Conservation (phyloP, 2,888 invertebrate genomes). For the Orthosia incerta region DNA sequence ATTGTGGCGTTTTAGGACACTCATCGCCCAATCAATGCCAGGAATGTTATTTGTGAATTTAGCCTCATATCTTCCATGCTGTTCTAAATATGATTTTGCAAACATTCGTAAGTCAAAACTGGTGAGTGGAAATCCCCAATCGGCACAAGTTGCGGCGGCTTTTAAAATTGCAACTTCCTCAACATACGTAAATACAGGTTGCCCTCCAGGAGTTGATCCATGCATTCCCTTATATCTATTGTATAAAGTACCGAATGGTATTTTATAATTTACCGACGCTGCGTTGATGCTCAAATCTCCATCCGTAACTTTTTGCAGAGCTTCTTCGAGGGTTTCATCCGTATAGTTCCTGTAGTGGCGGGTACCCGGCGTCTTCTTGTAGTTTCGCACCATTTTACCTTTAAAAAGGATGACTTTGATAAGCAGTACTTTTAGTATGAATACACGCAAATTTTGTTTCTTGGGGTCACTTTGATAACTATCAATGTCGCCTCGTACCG, state of each 20-base stretch:
- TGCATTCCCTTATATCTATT: slow-evolving; percentile 28
- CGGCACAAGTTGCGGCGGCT: slow-evolving; percentile 51
- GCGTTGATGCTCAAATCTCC: slow-evolving; percentile 20
- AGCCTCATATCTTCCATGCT: slow-evolving; percentile 30
- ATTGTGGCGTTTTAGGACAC: slow-evolving; percentile 58
- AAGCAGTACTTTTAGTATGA: slow-evolving; percentile 12
- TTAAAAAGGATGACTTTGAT: slow-evolving; percentile 20
- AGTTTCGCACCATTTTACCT: slow-evolving; percentile 25
- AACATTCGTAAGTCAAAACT: slow-evolving; percentile 53
- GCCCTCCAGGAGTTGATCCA: slow-evolving; percentile 36
- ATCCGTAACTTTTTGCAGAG: slow-evolving; percentile 15
- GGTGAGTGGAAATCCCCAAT: slow-evolving; percentile 58
- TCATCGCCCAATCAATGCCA: slow-evolving; percentile 56
- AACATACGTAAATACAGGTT: slow-evolving; percentile 43
- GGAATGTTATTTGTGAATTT: slow-evolving; percentile 57
- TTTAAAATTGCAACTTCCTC: slow-evolving; percentile 41
- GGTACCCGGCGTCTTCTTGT: slow-evolving; percentile 18
- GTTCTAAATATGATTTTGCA: slow-evolving; percentile 53
- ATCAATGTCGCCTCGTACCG: slow-evolving; percentile 47
- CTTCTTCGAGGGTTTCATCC: slow-evolving; percentile 20
- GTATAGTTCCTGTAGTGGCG: slow-evolving; percentile 15
- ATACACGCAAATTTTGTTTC: slow-evolving; percentile 16
- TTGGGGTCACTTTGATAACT: slow-evolving; percentile 40
- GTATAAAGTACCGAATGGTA: slow-evolving; percentile 21
- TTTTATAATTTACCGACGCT: slow-evolving; percentile 22